Percentiles rank a stretch among this genome's conserved stretches.
Conservation (phyloP, 2,113 vertebrate species). For the Sinocyclocheilus grahami region DNA sequence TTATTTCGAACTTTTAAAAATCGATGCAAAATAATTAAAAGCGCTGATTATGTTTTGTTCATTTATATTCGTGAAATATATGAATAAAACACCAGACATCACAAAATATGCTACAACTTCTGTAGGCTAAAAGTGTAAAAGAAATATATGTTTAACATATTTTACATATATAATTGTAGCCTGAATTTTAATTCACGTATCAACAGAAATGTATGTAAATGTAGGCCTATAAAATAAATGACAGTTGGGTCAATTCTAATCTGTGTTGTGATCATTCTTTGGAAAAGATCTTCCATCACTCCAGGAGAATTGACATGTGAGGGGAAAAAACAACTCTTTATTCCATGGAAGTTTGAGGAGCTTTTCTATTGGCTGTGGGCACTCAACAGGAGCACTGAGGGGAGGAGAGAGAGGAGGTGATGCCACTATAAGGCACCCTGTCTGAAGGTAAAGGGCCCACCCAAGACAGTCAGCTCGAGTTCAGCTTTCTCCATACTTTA, state of each 20-base stretch:
- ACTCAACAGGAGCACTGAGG: constrained; percentile 29
- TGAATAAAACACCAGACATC: neutral
- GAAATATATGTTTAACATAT: neutral
- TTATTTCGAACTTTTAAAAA: neutral
- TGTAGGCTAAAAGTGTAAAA: neutral
- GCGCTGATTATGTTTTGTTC: neutral
- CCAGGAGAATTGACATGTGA: neutral
- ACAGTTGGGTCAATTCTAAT: neutral
- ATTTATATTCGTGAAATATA: neutral
- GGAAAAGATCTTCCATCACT: constrained; percentile 45
- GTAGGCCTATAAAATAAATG: neutral
- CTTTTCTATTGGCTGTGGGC: constrained; percentile 59
- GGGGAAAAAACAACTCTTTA: constrained; percentile 46
- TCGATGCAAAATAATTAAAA: neutral
- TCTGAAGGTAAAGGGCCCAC: constrained; percentile 56
- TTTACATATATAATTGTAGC: neutral
- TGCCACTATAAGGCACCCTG: constrained; percentile 58
- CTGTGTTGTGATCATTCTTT: constrained; percentile 12
- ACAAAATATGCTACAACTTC: neutral
- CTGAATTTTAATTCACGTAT: neutral
- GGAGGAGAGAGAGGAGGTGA: constrained; percentile 52
- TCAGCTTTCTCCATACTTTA: neutral
- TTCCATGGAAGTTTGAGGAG: constrained; percentile 36
- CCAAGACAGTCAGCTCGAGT: neutral
- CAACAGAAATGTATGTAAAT: neutral